Evolutionary conservation across 2,888 invertebrate genomes (phyloP), one percentile per base, ranked within the genome.

Genomic region (Melinopterus prodromus): DNA sequence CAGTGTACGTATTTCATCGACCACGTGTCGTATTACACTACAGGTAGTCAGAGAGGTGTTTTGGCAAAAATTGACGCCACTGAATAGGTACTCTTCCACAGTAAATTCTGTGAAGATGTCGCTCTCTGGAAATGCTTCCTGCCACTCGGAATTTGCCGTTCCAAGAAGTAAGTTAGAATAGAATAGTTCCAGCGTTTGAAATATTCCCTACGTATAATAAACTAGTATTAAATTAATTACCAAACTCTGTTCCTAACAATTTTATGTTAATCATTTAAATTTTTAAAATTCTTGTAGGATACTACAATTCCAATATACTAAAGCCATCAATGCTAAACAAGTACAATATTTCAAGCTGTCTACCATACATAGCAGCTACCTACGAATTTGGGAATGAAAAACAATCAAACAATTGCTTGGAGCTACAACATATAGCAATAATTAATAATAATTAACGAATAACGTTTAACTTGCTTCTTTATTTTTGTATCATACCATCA

Each of bases 41-140:
- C 36, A 37, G 2, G 35, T 37, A 12, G 36, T 35, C 1, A 15
- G 26, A 26, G 74, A 74, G 7, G 26, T 12, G n/a, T 26, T 74
- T 35, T 35, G 16, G 16, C 78, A 78, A 69, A 78, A 78, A 14
- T 37, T 71, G 16, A 15, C 36, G 16, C 78, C 78, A 38, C 38
- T 38, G 53, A 78, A 78, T 9, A 78, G 26, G 14, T 72, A 53
- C 3, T 78, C 72, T n/a, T 53, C 16, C n/a, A 78, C 78, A 37
- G 38, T 71, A 38, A 78, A 36, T 36, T 72, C 53, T 71, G 37
- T 71, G 37, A 78, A 78, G 26, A 72, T 16, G 16, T 36, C 53
- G 16, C 0, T 38, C 0, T 38, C 53, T 6, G 53, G 37, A 69
- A 78, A 78, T 16, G 71, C 74, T 74, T 35, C 7, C 53, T 53